Evolutionary conservation across 2,797 vertebrate species (phyloP).

Genomic region (Coregonus suidteri): DNA sequence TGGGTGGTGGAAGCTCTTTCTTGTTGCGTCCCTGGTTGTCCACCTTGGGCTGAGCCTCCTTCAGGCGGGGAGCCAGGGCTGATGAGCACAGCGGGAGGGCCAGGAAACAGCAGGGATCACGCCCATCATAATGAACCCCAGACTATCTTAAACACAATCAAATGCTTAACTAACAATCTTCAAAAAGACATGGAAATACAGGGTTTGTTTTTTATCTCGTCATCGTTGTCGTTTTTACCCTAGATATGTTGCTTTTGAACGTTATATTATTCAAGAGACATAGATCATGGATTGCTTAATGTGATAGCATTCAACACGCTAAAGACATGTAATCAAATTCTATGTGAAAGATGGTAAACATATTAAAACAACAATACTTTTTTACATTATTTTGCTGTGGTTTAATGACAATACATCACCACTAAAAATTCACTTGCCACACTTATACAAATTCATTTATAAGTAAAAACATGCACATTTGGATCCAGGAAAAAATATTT

Average conservation of each 20-base stretch:
- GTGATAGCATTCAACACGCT: background rate
- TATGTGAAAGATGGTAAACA: background rate
- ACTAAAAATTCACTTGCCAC: background rate
- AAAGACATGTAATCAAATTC: background rate
- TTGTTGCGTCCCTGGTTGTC: constrained; percentile 51
- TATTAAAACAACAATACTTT: too few relatives aligned
- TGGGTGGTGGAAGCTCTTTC: constrained; percentile 59
- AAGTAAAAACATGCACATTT: too few relatives aligned
- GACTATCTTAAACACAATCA: constrained; percentile 25
- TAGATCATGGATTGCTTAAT: background rate
- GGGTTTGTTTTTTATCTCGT: background rate
- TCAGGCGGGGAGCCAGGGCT: constrained; percentile 26
- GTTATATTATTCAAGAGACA: background rate
- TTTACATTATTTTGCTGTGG: too few relatives aligned
- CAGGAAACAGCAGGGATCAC: constrained; percentile 46
- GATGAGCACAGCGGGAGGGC: constrained; percentile 53
- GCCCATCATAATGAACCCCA: constrained; percentile 44
- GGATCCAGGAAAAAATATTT: background rate
- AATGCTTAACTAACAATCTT: constrained; percentile 23
- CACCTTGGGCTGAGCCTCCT: constrained; percentile 53
- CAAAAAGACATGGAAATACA: background rate
- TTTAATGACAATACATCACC: background rate
- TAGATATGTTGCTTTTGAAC: background rate
- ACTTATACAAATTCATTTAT: too few relatives aligned
- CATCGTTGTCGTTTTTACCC: background rate